Percentiles rank a stretch among this genome's conserved stretches.
Conservation (phyloP, 2,888 invertebrate genomes). For the Tetanocera ferruginea region DNA sequence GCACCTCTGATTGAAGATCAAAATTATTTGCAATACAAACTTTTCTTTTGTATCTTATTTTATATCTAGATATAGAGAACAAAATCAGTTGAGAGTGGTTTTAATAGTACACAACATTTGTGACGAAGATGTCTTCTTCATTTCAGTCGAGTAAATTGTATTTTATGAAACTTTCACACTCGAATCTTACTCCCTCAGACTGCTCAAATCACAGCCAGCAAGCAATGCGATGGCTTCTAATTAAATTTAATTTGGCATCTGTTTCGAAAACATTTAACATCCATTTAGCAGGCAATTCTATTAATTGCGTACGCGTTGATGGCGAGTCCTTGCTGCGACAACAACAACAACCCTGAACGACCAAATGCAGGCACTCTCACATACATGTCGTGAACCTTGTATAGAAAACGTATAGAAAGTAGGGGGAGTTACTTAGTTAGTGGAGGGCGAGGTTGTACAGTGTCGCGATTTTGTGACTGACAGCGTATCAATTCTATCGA, state of each 20-base stretch:
- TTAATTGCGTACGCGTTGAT: conserved; percentile 57
- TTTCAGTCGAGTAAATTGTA: too few relatives aligned
- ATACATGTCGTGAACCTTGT: background rate
- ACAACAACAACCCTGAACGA: conserved; percentile 6
- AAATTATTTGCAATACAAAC: too few relatives aligned
- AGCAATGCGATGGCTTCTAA: conserved; percentile 45
- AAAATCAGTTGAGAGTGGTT: too few relatives aligned
- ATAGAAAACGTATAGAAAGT: too few relatives aligned
- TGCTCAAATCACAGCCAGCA: background rate
- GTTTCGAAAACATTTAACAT: conserved; percentile 65
- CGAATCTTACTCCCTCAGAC: background rate
- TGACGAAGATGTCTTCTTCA: too few relatives aligned
- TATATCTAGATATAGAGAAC: too few relatives aligned
- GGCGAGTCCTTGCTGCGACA: background rate
- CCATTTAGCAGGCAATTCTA: conserved; percentile 64
- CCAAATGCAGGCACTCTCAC: background rate
- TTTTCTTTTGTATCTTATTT: too few relatives aligned
- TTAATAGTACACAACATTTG: too few relatives aligned
- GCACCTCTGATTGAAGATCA: too few relatives aligned
- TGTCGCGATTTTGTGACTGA: conserved; percentile 42
- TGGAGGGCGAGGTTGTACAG: background rate
- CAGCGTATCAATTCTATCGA: conserved; percentile 46
- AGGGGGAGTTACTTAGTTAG: background rate
- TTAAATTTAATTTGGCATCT: conserved; percentile 65
- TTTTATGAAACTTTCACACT: background rate